phyloP scores from a whole-genome alignment of 2,113 vertebrate species.

The Eira barbara region DNA sequence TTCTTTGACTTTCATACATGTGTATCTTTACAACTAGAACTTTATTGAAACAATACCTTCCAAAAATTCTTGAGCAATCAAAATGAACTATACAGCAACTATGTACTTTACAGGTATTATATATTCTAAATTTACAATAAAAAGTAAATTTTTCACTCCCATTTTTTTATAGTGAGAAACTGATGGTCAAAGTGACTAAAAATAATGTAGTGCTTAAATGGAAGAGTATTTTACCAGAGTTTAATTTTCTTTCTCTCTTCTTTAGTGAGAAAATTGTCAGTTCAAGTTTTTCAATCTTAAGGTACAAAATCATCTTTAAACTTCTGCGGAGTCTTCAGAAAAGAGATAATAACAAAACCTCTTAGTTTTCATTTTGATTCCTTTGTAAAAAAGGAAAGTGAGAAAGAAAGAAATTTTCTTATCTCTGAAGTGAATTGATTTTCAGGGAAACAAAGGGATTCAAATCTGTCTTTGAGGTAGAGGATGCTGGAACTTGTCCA shows the following conservation, averaged over 20 bases:
- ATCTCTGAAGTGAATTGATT: slow-evolving; percentile 24
- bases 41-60: background rate
- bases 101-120: background rate
- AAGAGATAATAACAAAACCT: background rate
- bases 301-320: background rate
- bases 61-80: background rate
- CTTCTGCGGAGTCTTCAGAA: background rate
- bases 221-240: background rate
- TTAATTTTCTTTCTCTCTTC: background rate
- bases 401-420: background rate
- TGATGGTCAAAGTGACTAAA: background rate
- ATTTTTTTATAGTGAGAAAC: slow-evolving; percentile 13
- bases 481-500: background rate
- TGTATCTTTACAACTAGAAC: background rate
- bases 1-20: background rate
- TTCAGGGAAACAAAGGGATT: background rate
- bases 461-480: background rate
- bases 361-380: background rate
- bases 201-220: background rate
- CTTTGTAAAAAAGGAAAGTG: background rate
- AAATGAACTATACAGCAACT: background rate
- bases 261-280: background rate
- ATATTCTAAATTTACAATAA: background rate
- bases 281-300: background rate
- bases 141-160: background rate